Evolutionary conservation across 2,113 vertebrate genomes (phyloP).

Genomic region (Peromyscus maniculatus): DNA sequence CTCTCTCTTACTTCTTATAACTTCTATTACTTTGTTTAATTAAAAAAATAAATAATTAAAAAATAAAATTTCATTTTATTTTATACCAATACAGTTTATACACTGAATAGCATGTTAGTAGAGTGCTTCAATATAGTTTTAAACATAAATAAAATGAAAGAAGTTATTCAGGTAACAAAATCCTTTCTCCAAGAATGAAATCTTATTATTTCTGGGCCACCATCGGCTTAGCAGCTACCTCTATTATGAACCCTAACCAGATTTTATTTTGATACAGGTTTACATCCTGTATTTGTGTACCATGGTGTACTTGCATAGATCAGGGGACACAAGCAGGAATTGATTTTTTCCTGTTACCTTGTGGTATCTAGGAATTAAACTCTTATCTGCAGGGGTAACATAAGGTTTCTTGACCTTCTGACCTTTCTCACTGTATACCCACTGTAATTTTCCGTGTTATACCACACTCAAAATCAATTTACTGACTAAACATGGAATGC

Average conservation of each 20-base stretch:
- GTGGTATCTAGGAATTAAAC: neutral
- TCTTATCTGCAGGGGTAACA: neutral
- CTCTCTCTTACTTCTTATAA: neutral
- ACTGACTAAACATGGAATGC: neutral
- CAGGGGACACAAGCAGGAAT: too few species aligned
- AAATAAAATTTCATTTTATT: neutral
- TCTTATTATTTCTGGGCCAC: neutral
- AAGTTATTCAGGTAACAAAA: neutral
- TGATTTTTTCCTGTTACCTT: neutral
- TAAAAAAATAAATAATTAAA: too few species aligned
- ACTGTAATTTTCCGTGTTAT: too few species aligned
- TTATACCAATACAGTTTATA: neutral
- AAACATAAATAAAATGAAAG: neutral
- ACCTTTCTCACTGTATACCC: neutral
- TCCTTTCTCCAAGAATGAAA: too few species aligned
- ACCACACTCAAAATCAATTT: neutral
- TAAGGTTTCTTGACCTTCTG: neutral
- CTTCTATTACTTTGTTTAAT: neutral
- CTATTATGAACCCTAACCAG: neutral
- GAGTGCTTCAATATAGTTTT: neutral
- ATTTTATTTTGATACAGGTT: neutral
- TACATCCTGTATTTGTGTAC: neutral
- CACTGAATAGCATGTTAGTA: neutral
- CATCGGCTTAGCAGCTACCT: neutral
- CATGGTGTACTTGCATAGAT: neutral